phyloP scores from a whole-genome alignment of 2,888 invertebrate species.

The Drosophila paucipuncta region DNA sequence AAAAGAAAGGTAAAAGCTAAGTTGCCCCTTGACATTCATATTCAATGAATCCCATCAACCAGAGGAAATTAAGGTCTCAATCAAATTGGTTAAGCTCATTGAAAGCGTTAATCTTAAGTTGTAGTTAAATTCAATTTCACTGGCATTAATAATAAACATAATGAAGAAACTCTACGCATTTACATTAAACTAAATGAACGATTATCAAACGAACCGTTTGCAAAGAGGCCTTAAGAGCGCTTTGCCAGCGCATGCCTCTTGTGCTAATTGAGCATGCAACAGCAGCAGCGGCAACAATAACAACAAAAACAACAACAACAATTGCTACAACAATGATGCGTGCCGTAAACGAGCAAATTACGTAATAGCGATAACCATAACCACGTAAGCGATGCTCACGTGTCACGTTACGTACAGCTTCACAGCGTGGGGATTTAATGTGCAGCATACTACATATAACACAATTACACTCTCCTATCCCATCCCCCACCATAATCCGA shows the following conservation, averaged over 20 bases:
- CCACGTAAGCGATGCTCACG: slow-evolving; percentile 69
- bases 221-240: slow-evolving; percentile 36
- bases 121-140: slow-evolving; percentile 15
- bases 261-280: slow-evolving; percentile 58
- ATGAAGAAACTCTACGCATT: slow-evolving; percentile 16
- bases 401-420: slow-evolving; percentile 59
- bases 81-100: not conserved
- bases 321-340: slow-evolving; percentile 52
- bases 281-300: slow-evolving; percentile 7
- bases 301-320: slow-evolving; percentile 28
- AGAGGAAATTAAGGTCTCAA: not conserved
- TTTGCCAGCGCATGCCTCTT: slow-evolving; percentile 29
- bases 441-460: slow-evolving; percentile 18
- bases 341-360: slow-evolving; percentile 72
- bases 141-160: not conserved
- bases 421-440: slow-evolving; percentile 37
- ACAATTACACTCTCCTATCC: not conserved
- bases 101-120: not conserved
- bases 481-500: not conserved
- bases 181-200: slow-evolving; percentile 33
- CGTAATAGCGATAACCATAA: slow-evolving; percentile 77
- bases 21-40: not conserved
- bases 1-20: not conserved
- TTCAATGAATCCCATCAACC: not conserved
- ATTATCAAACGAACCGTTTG: slow-evolving; percentile 32